A percentile compares a stretch with the other conserved stretches of the same genome.
phyloP scores from a whole-genome alignment of 2,797 vertebrate genomes.

The Notolepis coatsorum region DNA sequence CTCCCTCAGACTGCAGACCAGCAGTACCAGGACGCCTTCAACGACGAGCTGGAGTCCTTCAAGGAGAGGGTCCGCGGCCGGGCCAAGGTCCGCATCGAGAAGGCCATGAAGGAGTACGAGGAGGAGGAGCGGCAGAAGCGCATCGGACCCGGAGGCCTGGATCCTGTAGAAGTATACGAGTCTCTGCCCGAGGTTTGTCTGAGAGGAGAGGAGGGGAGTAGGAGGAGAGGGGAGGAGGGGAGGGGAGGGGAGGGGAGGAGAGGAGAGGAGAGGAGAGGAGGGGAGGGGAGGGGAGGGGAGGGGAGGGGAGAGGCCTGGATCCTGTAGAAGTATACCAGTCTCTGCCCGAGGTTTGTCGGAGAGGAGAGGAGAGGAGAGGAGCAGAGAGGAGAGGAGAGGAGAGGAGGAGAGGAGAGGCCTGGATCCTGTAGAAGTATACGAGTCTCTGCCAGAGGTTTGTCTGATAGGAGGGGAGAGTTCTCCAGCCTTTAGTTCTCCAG shows the following conservation, averaged over 20 bases:
- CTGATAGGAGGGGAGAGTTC: too few relatives aligned
- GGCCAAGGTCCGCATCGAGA: constrained; percentile 92
- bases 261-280: too few relatives aligned
- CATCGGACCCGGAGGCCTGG: constrained; percentile 90
- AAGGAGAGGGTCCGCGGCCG: constrained; percentile 90
- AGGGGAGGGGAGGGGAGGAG: too few relatives aligned
- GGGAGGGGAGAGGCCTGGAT: too few relatives aligned
- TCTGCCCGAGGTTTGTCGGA: too few relatives aligned
- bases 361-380: too few relatives aligned
- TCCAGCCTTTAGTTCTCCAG: too few relatives aligned
- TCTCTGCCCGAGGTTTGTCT: too few relatives aligned
- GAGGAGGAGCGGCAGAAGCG: constrained; percentile 92
- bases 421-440: constrained; percentile 93
- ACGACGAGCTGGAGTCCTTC: constrained; percentile 92
- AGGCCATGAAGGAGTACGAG: constrained; percentile 92
- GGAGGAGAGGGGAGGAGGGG: too few relatives aligned
- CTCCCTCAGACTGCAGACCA: constrained; percentile 95
- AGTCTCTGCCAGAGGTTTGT: constrained; percentile 85
- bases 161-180: constrained; percentile 93
- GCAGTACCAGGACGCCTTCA: constrained; percentile 96
- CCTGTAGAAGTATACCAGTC: too few relatives aligned
- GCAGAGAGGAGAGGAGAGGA: constrained; percentile 91
- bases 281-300: too few relatives aligned
- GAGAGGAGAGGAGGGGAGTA: too few relatives aligned
- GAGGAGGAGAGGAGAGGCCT: constrained; percentile 90